A percentile compares a stretch with the other conserved stretches of the same genome.
Evolutionary conservation across 2,888 invertebrate genomes (phyloP).

Genomic region (Rhamnusium bicolor): DNA sequence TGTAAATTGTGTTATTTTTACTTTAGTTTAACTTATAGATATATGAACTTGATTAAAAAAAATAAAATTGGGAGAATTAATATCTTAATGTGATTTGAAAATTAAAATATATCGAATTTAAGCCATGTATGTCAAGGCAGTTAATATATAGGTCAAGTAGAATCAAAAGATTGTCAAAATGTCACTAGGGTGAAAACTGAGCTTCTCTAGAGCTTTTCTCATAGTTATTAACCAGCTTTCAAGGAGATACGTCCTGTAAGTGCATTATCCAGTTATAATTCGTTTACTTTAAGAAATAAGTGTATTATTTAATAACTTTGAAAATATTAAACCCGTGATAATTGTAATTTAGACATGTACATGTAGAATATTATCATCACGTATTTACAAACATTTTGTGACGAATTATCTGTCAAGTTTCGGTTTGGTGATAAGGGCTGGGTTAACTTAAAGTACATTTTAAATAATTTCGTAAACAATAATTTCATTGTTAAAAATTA

Average conservation of each 20-base stretch:
- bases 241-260: not conserved
- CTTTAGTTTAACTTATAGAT: too few species aligned
- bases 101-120: slow-evolving; percentile 42
- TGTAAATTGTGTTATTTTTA: not conserved
- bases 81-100: too few species aligned
- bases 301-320: not conserved
- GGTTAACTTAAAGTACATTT: not conserved
- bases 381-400: not conserved
- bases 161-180: slow-evolving; percentile 42
- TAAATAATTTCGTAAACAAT: not conserved
- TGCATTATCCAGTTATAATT: not conserved
- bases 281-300: not conserved
- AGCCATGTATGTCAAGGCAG: slow-evolving; percentile 43
- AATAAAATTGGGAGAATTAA: too few species aligned
- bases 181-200: slow-evolving; percentile 24
- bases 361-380: not conserved
- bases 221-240: not conserved
- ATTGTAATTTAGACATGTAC: not conserved
- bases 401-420: not conserved
- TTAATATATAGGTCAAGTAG: slow-evolving; percentile 44
- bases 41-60: too few species aligned
- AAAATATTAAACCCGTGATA: not conserved
- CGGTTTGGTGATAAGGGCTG: not conserved
- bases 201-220: not conserved
- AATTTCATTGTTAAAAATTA: not conserved